Conservation (phyloP, 2,888 invertebrate genomes). For the Conomelus anceps region DNA sequence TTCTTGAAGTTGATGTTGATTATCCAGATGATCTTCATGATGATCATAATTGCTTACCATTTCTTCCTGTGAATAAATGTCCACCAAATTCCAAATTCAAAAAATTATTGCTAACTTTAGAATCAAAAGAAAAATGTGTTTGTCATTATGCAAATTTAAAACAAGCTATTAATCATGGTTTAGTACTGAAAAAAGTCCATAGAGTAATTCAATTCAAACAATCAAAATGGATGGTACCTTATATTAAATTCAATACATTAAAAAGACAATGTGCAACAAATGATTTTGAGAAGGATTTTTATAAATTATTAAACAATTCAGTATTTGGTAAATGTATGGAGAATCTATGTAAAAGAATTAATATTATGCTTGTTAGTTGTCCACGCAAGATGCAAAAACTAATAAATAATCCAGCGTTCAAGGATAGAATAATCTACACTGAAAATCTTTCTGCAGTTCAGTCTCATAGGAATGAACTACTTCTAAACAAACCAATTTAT, state of each 20-base stretch:
- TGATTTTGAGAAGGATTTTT: constrained; percentile 39
- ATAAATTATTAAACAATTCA: constrained; percentile 14
- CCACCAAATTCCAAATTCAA: constrained; percentile 17
- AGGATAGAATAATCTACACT: neutral
- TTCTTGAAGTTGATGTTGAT: constrained; percentile 22
- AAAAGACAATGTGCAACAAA: constrained; percentile 33
- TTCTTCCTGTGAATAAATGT: constrained; percentile 16
- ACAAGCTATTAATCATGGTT: constrained; percentile 28
- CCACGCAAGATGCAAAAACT: neutral
- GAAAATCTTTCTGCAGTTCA: constrained; percentile 12
- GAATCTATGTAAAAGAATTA: constrained; percentile 15
- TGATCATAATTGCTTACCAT: constrained; percentile 18
- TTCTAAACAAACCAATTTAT: constrained; percentile 37
- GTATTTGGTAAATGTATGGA: constrained; percentile 16
- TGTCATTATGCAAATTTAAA: constrained; percentile 15
- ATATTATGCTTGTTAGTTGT: neutral
- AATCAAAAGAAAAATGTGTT: constrained; percentile 13
- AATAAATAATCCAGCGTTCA: neutral
- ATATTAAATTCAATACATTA: constrained; percentile 32
- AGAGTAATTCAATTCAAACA: constrained; percentile 36
- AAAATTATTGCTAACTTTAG: constrained; percentile 20
- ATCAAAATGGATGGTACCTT: constrained; percentile 36
- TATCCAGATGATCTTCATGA: constrained; percentile 23
- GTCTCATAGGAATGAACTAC: constrained; percentile 25
- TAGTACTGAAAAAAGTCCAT: constrained; percentile 36